These are phyloP conservation scores for Todus mexicanus DNA, from an alignment of 2,797 vertebrate genomes.

Conservation along the genomic window DNA sequence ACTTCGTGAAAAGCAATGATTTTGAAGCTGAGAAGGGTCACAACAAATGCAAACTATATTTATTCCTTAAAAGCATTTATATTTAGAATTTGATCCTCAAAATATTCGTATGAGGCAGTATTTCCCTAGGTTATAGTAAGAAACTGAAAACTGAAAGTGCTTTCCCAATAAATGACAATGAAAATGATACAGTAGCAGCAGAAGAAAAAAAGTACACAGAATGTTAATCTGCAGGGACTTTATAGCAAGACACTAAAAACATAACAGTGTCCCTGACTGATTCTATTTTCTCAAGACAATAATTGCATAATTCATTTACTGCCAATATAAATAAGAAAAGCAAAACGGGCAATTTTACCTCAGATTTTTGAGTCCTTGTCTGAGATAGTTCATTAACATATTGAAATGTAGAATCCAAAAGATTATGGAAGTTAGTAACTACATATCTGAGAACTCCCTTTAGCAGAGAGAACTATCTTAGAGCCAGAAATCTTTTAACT, in stretches of 20 bases:
- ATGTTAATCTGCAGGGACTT: not conserved
- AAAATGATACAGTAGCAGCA: not conserved
- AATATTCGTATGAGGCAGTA: not conserved
- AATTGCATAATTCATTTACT: not conserved
- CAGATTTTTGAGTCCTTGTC: not conserved
- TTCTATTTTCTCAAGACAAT: not conserved
- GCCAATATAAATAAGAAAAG: not conserved
- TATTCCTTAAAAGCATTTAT: not conserved
- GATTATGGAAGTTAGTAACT: not conserved
- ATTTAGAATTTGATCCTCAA: not conserved
- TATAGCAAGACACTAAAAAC: not conserved
- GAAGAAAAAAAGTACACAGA: not conserved
- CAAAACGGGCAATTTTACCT: not conserved
- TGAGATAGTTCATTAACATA: not conserved
- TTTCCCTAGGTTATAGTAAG: not conserved
- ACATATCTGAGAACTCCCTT: not conserved
- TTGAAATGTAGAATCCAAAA: not conserved
- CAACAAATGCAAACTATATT: not conserved
- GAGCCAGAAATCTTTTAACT: not conserved
- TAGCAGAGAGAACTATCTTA: not conserved
- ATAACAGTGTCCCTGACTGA: not conserved
- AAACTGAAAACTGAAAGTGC: not conserved
- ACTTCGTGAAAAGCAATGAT: not conserved
- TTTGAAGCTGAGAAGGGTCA: not conserved
- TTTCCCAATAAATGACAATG: not conserved